Evolutionary conservation across 2,888 invertebrate genomes (phyloP).

Genomic region (Matsumyia berberina): DNA sequence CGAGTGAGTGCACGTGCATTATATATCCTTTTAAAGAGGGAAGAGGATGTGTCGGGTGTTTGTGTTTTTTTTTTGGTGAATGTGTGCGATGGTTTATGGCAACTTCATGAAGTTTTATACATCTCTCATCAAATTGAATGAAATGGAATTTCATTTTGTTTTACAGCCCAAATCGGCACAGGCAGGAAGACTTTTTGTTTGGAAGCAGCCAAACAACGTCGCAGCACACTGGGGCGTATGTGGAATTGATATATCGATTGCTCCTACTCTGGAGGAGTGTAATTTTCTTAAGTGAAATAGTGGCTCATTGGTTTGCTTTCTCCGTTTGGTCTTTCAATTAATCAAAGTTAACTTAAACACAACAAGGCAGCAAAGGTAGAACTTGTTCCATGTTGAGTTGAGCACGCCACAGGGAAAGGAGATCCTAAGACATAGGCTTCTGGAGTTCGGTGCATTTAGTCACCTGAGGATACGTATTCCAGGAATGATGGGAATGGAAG

Average conservation of each 20-base stretch:
- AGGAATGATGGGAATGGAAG: constrained; percentile 33
- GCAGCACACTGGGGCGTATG: constrained; percentile 43
- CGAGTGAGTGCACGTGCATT: constrained; percentile 76
- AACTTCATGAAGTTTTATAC: constrained; percentile 73
- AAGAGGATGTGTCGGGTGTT: not conserved
- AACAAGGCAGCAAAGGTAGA: not conserved
- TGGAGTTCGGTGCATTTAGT: constrained; percentile 59
- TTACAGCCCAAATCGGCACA: constrained; percentile 52
- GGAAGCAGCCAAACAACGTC: constrained; percentile 7
- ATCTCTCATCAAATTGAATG: constrained; percentile 73
- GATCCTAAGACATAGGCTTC: constrained; percentile 30
- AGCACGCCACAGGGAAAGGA: constrained; percentile 27
- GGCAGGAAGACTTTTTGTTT: constrained; percentile 16
- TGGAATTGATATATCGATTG: constrained; percentile 65
- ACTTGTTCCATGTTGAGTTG: constrained; percentile 11
- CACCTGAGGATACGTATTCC: constrained; percentile 51
- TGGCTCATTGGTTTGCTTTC: constrained; percentile 45
- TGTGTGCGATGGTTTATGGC: constrained; percentile 63
- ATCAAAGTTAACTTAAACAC: constrained; percentile 58
- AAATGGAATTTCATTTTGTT: constrained; percentile 70
- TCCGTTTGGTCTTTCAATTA: constrained; percentile 63
- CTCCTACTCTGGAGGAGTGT: constrained; percentile 43
- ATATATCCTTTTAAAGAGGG: constrained; percentile 68
- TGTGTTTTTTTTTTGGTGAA: too few species aligned
- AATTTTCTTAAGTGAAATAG: constrained; percentile 72